These are phyloP conservation scores for fruit fly (Drosophila melanogaster) DNA, from an alignment of 1,140 invertebrate genomes.

Conservation along the genomic window Release_6_plus_ISO1_MT NT_033777.3:17380001-17380500, in stretches of 20 bases:
- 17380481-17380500: neutral
- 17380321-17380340: constrained; percentile 28
- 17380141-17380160: constrained; percentile 36
- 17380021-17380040: constrained; percentile 67
- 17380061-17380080: neutral
- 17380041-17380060: constrained; percentile 40
- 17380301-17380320: constrained; percentile 24
- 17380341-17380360: constrained; percentile 48
- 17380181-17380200: constrained; percentile 49
- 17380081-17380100: constrained; percentile 18
- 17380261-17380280: constrained; percentile 25
- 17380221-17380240: constrained; percentile 68
- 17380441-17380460: neutral
- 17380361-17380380: constrained; percentile 15
- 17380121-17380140: constrained; percentile 51
- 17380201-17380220: constrained; percentile 56
- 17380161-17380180: constrained; percentile 51
- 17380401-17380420: constrained; percentile 28
- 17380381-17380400: constrained; percentile 17
- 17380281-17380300: constrained; percentile 37
- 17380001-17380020: constrained; percentile 27
- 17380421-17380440: constrained; percentile 25
- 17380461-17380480: neutral
- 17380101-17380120: constrained; percentile 29
- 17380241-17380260: constrained; percentile 45